These are phyloP conservation scores for Platysteira castanea DNA, from an alignment of 2,113 vertebrate genomes.

Conservation along the genomic window DNA sequence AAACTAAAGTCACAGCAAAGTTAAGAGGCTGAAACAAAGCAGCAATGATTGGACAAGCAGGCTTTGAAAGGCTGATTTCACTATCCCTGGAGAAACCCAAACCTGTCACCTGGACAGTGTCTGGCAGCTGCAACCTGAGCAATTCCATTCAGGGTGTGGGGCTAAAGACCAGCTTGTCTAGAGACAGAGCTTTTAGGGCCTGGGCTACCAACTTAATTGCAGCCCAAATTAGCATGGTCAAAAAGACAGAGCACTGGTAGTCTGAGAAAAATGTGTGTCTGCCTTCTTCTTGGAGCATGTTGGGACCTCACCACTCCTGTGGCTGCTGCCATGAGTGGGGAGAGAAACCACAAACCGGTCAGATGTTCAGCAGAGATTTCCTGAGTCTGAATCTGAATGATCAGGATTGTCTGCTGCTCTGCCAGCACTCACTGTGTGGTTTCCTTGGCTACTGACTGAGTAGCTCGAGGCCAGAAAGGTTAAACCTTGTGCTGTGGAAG, in stretches of 20 bases:
- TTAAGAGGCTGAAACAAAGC: conserved; percentile 62
- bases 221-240: background rate
- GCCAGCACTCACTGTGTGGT: background rate
- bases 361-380: background rate
- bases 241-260: background rate
- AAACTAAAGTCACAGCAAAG: conserved; percentile 53
- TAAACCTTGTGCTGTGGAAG: background rate
- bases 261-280: background rate
- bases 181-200: background rate
- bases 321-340: background rate
- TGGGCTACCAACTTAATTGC: background rate
- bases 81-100: background rate
- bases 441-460: background rate
- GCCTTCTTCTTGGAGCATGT: background rate
- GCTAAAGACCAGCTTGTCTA: background rate
- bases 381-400: no score
- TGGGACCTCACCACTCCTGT: background rate
- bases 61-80: conserved; percentile 14
- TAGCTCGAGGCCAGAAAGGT: background rate
- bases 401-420: background rate
- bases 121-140: background rate
- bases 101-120: background rate
- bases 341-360: background rate
- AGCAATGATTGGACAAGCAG: conserved; percentile 10
- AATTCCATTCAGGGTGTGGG: background rate